Conservation (phyloP, 2,888 invertebrate genomes). For the Lasioglossum villosulum region DNA sequence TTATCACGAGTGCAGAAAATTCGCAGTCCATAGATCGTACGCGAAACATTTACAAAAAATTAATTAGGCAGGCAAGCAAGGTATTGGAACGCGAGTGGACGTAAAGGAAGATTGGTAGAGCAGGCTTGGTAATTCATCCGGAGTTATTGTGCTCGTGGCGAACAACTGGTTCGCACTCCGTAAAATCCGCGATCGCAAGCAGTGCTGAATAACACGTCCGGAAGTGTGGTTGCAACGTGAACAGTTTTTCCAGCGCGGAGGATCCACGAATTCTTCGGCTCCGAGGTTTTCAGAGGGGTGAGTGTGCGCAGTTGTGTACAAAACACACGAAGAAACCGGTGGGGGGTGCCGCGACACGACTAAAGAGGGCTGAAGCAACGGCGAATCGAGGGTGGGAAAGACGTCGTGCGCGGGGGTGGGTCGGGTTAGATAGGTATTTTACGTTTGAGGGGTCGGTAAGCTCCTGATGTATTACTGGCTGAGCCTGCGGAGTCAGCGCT, state of each 20-base stretch:
- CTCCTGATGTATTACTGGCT: slow-evolving; percentile 80
- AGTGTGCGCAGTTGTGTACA: slow-evolving; percentile 42
- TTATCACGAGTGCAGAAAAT: background rate
- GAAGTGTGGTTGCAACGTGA: slow-evolving; percentile 31
- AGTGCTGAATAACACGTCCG: background rate
- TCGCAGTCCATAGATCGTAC: too few relatives aligned
- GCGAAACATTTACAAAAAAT: background rate
- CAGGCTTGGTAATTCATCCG: background rate
- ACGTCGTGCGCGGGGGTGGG: slow-evolving; percentile 18
- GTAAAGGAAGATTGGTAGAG: background rate
- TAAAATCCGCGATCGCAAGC: slow-evolving; percentile 2
- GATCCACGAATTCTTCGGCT: slow-evolving; percentile 25
- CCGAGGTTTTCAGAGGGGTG: background rate
- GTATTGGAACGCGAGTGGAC: background rate
- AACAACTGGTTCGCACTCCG: background rate
- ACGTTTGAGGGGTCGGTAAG: slow-evolving; percentile 80
- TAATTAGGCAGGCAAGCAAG: background rate
- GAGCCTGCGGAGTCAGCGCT: slow-evolving; percentile 80
- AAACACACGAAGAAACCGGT: slow-evolving; percentile 44
- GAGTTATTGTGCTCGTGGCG: background rate
- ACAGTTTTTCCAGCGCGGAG: slow-evolving; percentile 32
- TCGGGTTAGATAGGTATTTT: slow-evolving; percentile 77
- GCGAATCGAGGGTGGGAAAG: background rate
- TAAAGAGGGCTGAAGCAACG: slow-evolving; percentile 8
- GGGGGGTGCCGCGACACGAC: slow-evolving; percentile 10